Conservation (phyloP, 2,797 vertebrate genomes). For the Platyrinchus mystaceus region DNA sequence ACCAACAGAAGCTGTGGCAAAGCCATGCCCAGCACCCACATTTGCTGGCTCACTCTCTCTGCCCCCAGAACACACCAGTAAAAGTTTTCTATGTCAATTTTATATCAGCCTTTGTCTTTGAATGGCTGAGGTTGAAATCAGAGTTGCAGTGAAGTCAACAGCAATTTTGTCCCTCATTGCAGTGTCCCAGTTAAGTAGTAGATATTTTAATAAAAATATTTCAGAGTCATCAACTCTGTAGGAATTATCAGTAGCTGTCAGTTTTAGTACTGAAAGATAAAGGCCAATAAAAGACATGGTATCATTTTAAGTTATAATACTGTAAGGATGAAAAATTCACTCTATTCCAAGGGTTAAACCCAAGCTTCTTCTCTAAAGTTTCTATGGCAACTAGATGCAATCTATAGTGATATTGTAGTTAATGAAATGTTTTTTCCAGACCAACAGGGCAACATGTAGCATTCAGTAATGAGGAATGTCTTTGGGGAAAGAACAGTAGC, state of each 20-base stretch:
- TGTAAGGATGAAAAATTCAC: constrained; percentile 46
- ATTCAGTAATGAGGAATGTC: constrained; percentile 66
- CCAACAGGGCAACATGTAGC: constrained; percentile 67
- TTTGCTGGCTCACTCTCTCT: neutral
- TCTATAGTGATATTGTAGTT: constrained; percentile 76
- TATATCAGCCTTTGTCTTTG: neutral
- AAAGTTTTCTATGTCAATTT: neutral
- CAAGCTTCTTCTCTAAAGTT: constrained; percentile 75
- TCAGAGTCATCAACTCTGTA: neutral
- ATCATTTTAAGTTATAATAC: constrained; percentile 35
- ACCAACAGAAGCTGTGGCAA: neutral
- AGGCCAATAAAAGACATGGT: constrained; percentile 29
- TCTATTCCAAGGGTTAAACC: constrained; percentile 76
- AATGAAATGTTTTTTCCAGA: constrained; percentile 79
- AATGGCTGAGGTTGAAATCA: neutral
- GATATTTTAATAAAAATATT: constrained; percentile 33
- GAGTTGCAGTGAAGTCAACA: constrained; percentile 12
- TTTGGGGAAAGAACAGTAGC: constrained; percentile 60
- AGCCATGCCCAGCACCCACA: neutral
- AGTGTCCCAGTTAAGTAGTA: constrained; percentile 6
- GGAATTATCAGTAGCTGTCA: constrained; percentile 45
- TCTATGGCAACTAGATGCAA: constrained; percentile 83
- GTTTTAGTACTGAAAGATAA: constrained; percentile 33
- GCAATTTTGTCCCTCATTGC: neutral
- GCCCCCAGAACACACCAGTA: neutral